These are phyloP conservation scores for Limnodromus scolopaceus DNA, from an alignment of 2,797 vertebrate species.

Conservation along the genomic window DNA sequence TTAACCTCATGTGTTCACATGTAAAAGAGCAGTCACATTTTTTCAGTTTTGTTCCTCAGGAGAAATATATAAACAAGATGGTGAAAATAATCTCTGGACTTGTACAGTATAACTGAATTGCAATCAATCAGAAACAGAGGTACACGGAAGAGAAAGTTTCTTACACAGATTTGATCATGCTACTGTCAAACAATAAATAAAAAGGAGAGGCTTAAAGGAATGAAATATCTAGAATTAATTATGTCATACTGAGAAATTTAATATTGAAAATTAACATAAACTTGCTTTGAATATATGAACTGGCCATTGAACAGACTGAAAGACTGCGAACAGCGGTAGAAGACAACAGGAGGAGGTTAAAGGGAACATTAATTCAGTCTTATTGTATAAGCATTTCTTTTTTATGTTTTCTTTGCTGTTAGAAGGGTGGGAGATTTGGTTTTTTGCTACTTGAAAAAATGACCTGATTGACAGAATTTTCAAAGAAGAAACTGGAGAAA, in stretches of 20 bases:
- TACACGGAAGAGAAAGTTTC: not conserved
- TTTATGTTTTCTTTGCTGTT: not conserved
- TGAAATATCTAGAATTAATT: not conserved
- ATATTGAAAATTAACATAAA: not conserved
- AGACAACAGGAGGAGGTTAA: not conserved
- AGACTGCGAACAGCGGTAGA: not conserved
- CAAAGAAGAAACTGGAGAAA: not conserved
- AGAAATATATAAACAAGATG: not conserved
- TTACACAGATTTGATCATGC: not conserved
- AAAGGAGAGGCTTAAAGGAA: conserved; percentile 4
- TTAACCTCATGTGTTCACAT: not conserved
- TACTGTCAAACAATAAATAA: not conserved
- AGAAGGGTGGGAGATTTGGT: not conserved
- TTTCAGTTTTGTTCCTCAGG: not conserved
- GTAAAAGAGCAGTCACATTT: not conserved
- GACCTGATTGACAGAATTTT: not conserved
- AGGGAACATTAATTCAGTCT: not conserved
- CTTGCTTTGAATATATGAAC: not conserved
- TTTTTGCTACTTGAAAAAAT: not conserved
- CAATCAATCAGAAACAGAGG: not conserved
- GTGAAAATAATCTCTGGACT: not conserved
- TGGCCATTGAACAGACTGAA: not conserved
- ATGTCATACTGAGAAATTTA: not conserved
- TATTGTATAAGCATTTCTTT: not conserved
- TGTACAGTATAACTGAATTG: not conserved